Percentiles rank a stretch among this genome's conserved stretches.
These are phyloP conservation scores for Salarias fasciatus DNA, from an alignment of 2,797 vertebrate genomes.

Conservation along the genomic window DNA sequence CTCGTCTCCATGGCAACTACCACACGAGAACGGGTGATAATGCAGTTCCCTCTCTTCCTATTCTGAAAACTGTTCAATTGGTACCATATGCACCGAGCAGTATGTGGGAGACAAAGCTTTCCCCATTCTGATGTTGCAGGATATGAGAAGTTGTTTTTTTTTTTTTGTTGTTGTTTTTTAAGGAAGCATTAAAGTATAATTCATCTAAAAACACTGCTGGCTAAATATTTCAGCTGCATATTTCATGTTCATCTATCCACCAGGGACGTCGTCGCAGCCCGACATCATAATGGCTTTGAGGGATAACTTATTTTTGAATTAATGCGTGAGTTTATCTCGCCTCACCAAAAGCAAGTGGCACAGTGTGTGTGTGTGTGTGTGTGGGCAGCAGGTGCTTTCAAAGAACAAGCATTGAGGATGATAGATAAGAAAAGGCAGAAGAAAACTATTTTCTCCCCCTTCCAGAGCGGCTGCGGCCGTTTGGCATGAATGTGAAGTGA, in stretches of 20 bases:
- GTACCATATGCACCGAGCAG: conserved; percentile 68
- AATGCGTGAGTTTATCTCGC: conserved; percentile 28
- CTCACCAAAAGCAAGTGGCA: conserved; percentile 40
- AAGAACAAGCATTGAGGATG: conserved; percentile 49
- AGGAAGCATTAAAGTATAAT: conserved; percentile 13
- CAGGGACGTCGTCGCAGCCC: conserved; percentile 36
- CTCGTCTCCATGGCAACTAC: conserved; percentile 81
- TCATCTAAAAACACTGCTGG: neutral
- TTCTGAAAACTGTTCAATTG: conserved; percentile 71
- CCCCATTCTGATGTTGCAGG: conserved; percentile 38
- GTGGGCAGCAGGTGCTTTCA: conserved; percentile 64
- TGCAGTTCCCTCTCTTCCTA: conserved; percentile 73
- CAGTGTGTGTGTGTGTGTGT: too few relatives aligned
- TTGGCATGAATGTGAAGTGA: conserved; percentile 28
- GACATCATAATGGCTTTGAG: conserved; percentile 60
- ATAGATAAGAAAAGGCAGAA: conserved; percentile 44
- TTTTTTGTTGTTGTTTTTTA: neutral
- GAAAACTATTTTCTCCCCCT: conserved; percentile 6
- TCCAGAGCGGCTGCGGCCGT: conserved; percentile 12
- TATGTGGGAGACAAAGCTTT: conserved; percentile 72
- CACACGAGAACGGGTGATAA: conserved; percentile 78
- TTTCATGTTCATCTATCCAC: conserved; percentile 26
- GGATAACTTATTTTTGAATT: conserved; percentile 67
- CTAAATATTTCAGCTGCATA: conserved; percentile 22
- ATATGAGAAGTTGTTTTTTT: conserved; percentile 23